Percentiles rank a stretch among this genome's conserved stretches.
These are phyloP conservation scores for Nymphalis io DNA, from an alignment of 1,140 invertebrate genomes.

Conservation along the genomic window DNA sequence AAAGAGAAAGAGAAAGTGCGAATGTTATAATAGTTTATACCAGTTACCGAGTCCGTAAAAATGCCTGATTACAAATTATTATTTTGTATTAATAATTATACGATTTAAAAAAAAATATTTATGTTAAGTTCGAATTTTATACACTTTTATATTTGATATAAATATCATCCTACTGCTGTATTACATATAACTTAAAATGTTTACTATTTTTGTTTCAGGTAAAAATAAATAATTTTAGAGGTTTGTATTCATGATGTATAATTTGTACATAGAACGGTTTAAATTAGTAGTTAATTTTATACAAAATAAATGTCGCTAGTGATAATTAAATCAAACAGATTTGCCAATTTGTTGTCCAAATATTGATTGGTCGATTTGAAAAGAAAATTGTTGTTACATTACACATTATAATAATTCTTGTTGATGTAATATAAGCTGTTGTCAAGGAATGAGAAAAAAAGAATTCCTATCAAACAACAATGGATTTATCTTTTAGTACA, in stretches of 20 bases:
- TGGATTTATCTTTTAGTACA: too few relatives aligned
- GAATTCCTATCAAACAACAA: too few relatives aligned
- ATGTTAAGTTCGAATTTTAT: too few relatives aligned
- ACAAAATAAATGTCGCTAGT: constrained; percentile 12
- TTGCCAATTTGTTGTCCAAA: neutral
- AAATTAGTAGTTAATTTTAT: constrained; percentile 15
- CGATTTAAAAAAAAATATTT: too few relatives aligned
- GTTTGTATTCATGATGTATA: constrained; percentile 9
- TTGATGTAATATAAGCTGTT: too few relatives aligned
- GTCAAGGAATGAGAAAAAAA: too few relatives aligned
- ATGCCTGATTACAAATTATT: too few relatives aligned
- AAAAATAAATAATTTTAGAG: constrained; percentile 1
- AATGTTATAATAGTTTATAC: neutral
- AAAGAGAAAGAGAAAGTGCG: too few relatives aligned
- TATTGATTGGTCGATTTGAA: constrained; percentile 3
- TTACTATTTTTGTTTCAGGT: constrained; percentile 4
- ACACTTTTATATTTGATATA: too few relatives aligned
- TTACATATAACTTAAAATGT: neutral
- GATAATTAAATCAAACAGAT: neutral
- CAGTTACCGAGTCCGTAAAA: neutral
- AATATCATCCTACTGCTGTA: too few relatives aligned
- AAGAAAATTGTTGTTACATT: neutral
- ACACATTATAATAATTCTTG: too few relatives aligned
- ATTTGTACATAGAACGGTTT: constrained; percentile 1
- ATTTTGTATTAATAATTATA: too few relatives aligned